Evolutionary conservation across 2,113 vertebrate species (phyloP), one percentile per base, ranked within the genome.

Genomic region (Anseranas semipalmata): DNA sequence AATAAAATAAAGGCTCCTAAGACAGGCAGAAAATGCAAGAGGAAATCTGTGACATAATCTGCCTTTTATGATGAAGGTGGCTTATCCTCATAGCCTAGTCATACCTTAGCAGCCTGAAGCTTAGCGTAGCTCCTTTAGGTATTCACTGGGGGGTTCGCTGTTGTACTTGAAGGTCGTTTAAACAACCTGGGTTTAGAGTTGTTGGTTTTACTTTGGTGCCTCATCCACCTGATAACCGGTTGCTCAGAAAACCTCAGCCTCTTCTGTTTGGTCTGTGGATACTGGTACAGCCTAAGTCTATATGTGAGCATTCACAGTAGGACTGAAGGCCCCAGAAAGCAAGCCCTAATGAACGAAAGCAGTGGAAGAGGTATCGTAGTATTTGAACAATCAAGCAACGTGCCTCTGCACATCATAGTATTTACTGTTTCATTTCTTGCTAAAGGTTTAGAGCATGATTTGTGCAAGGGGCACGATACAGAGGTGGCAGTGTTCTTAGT

Each of bases 21-120:
- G 9, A 37, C 52, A 85, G 66, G 37, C 77, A 93, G 77, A 92
- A 95, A 91, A 92, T 55, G 66, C 17, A 12, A 35, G 13, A 65
- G 19, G 59, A 77, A 67, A 82, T 68, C 91, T 91, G 65, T 87
- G 74, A 60, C 87, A 63, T 82, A 91, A 96, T 95, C 80, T 94
- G 43, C 68, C 48, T 91, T 95, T 73, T 2, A 2, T 89, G 65
- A 65, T 68, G 89, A 60, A 85, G 53, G 74, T 16, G 0, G 90
- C 73, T 96, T 75, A 87, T 85, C 8, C 10, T 94, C 48, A 28
- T 43, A 91, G 73, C 94, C 46, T 77, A 52, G 60, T 21, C 60
- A 78, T 56, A 48, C 35, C 65, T 59, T 0, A 0, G 86, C 78
- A 84, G 76, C 80, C 73, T 59, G 83, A 63, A 76, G 84, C 80